phyloP scores from a whole-genome alignment of 2,113 vertebrate species.

The Ondatra zibethicus region DNA sequence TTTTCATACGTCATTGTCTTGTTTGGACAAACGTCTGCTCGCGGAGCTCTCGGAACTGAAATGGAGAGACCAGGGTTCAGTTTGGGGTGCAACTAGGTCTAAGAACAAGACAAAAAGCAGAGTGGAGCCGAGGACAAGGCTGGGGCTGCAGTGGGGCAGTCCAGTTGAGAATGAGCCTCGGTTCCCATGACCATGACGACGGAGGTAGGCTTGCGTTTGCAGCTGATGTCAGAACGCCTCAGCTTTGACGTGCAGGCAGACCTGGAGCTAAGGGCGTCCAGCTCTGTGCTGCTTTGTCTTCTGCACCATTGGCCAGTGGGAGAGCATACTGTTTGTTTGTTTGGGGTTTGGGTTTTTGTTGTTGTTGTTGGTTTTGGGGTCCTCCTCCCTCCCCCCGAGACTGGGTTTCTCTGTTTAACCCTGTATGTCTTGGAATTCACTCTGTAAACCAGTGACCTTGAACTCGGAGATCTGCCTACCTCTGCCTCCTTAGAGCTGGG shows the following conservation, averaged over 20 bases:
- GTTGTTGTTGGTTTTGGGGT: not conserved
- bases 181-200: not conserved
- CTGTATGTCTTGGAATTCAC: not conserved
- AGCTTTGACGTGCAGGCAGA: not conserved
- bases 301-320: not conserved
- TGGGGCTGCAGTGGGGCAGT: not conserved
- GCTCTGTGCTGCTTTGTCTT: not conserved
- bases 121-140: not conserved
- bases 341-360: not conserved
- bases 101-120: not conserved
- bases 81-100: too few relatives aligned
- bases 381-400: not conserved
- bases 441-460: not conserved
- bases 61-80: not conserved
- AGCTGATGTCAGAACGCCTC: not conserved
- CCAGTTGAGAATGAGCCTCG: not conserved
- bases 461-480: not conserved
- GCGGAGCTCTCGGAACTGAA: not conserved
- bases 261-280: not conserved
- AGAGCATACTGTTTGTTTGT: not conserved
- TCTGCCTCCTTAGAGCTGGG: not conserved
- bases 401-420: not conserved
- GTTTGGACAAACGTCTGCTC: not conserved
- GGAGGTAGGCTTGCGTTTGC: not conserved
- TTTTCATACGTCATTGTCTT: conserved; percentile 53